Conservation (phyloP, 1,140 invertebrate genomes). For the Drosophila azteca region DNA sequence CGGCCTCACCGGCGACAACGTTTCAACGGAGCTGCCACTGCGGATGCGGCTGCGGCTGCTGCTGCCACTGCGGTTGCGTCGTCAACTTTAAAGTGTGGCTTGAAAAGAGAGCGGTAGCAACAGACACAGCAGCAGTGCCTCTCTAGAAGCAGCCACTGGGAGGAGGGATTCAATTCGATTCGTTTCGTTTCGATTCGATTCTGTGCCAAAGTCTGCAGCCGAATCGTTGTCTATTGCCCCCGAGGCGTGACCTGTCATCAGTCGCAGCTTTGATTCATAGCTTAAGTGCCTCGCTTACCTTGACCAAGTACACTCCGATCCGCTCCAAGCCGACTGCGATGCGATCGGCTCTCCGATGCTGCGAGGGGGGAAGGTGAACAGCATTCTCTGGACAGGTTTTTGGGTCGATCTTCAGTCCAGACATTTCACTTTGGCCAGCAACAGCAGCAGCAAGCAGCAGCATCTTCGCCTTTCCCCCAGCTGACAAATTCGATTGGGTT, state of each 20-base stretch:
- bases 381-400: constrained; percentile 24
- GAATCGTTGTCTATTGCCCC: background rate
- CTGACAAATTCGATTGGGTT: constrained; percentile 37
- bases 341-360: background rate
- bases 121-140: background rate
- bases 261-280: background rate
- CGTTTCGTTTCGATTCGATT: background rate
- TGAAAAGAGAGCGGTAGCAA: constrained; percentile 13
- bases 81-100: background rate
- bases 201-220: constrained; percentile 8
- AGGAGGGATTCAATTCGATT: background rate
- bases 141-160: constrained; percentile 9
- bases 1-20: constrained; percentile 5
- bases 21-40: constrained; percentile 24
- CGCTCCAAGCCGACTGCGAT: background rate
- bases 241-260: constrained; percentile 48
- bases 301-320: constrained; percentile 64
- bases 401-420: background rate
- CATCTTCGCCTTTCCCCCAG: constrained; percentile 21
- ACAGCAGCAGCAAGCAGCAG: background rate
- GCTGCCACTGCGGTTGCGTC: background rate
- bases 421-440: constrained; percentile 40
- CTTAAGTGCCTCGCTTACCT: constrained; percentile 50
- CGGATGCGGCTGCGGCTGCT: background rate
- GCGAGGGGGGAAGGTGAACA: constrained; percentile 26